Conservation (phyloP, 2,113 vertebrate genomes). For the Vulpes ferrilata region DNA sequence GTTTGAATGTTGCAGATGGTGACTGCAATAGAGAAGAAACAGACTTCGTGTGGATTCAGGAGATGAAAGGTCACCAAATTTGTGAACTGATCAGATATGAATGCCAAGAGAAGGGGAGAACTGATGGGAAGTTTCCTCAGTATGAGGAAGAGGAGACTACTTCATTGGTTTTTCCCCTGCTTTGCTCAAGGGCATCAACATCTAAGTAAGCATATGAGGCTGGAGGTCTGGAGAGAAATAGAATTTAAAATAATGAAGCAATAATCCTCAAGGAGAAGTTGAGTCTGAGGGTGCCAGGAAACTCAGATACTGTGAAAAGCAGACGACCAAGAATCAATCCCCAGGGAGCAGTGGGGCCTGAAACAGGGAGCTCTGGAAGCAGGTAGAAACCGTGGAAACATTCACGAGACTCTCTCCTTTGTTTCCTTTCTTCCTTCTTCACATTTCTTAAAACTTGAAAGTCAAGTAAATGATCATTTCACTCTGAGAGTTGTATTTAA, state of each 20-base stretch:
- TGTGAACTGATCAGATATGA: background rate
- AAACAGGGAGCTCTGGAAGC: background rate
- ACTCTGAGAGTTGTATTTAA: background rate
- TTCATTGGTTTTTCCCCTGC: background rate
- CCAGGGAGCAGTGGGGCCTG: accelerated
- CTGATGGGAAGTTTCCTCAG: background rate
- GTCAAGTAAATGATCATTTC: background rate
- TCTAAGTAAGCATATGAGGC: background rate
- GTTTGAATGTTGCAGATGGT: too few relatives aligned
- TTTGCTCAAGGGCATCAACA: background rate
- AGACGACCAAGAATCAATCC: background rate
- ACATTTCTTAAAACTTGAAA: background rate
- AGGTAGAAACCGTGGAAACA: background rate
- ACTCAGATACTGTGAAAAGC: background rate
- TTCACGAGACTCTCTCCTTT: background rate
- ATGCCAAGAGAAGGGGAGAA: background rate
- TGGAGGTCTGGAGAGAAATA: background rate
- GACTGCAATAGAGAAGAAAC: background rate
- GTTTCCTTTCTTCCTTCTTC: background rate
- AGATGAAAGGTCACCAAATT: background rate
- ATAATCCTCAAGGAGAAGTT: background rate
- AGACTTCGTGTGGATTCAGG: background rate
- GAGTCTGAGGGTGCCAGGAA: background rate
- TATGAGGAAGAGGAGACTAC: background rate
- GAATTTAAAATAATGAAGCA: background rate